phyloP scores from a whole-genome alignment of 2,797 vertebrate species.

The Peromyscus melanophrys region DNA sequence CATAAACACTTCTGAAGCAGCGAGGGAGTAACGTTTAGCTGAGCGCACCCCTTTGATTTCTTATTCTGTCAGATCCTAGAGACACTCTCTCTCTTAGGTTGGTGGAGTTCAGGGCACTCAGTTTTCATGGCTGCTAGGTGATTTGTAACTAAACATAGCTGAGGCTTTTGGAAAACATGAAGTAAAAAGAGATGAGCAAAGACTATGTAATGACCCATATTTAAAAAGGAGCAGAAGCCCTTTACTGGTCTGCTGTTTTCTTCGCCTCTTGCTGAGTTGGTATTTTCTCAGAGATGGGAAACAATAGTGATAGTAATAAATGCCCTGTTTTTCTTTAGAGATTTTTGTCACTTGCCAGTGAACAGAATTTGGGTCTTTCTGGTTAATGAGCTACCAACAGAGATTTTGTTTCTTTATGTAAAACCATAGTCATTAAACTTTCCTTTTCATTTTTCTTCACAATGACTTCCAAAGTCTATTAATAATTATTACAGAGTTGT shows the following conservation, averaged over 20 bases:
- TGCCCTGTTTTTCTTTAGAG: conserved; percentile 21
- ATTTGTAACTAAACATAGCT: conserved; percentile 75
- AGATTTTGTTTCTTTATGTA: conserved; percentile 64
- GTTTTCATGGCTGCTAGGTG: conserved; percentile 71
- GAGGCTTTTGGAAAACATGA: conserved; percentile 63
- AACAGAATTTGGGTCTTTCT: conserved; percentile 43
- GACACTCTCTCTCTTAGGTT: conserved; percentile 45
- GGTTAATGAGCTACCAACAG: conserved; percentile 58
- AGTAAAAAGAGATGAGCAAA: conserved; percentile 36
- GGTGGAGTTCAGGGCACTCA: conserved; percentile 21
- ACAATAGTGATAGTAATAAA: conserved; percentile 46
- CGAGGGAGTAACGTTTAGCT: conserved; percentile 3
- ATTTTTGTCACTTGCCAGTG: conserved; percentile 49
- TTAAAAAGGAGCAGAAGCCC: conserved; percentile 30
- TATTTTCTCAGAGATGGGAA: conserved; percentile 69
- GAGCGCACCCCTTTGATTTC: conserved; percentile 77
- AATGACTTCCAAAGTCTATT: conserved; percentile 58
- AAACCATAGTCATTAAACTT: conserved; percentile 60
- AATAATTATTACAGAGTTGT: conserved; percentile 48
- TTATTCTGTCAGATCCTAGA: conserved; percentile 80
- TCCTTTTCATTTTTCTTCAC: conserved; percentile 52
- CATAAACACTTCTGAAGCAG: conserved; percentile 39
- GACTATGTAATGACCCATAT: conserved; percentile 35
- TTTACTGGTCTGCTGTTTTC: neutral
- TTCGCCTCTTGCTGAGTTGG: conserved; percentile 39